phyloP scores from a whole-genome alignment of 2,888 invertebrate genomes.

The Bellardia pandia region DNA sequence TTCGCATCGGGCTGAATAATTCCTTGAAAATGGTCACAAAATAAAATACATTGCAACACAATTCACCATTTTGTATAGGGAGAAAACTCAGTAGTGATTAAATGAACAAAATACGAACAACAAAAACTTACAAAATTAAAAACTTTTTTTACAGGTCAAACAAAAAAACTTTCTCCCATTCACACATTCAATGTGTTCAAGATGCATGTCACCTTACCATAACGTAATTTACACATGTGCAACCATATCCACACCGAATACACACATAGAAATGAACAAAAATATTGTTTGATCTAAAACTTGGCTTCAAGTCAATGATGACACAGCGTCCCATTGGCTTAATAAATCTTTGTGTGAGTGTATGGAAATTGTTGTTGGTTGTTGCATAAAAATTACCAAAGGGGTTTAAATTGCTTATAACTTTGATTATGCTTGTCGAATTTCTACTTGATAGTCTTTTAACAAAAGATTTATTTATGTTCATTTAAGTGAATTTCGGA shows the following conservation, averaged over 20 bases:
- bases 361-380: constrained; percentile 49
- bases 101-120: not conserved
- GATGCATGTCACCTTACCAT: constrained; percentile 7
- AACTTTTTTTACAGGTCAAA: not conserved
- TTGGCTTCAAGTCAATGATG: constrained; percentile 57
- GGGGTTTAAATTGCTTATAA: too few species aligned
- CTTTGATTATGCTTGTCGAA: too few species aligned
- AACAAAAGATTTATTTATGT: too few species aligned
- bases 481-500: too few species aligned
- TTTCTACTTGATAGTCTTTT: too few species aligned
- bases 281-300: constrained; percentile 60
- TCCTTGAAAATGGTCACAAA: too few species aligned
- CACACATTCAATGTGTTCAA: constrained; percentile 13
- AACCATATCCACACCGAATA: not conserved
- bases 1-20: too few species aligned
- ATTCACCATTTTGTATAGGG: too few species aligned
- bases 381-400: not conserved
- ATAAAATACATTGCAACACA: too few species aligned
- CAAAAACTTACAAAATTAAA: constrained; percentile 8
- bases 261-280: constrained; percentile 10
- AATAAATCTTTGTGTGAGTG: constrained; percentile 43
- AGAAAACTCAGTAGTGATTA: too few species aligned
- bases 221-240: not conserved
- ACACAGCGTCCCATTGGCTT: constrained; percentile 57
- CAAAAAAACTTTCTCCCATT: not conserved